Evolutionary conservation across 2,888 invertebrate species (phyloP).

Genomic region (Panopea generosa): DNA sequence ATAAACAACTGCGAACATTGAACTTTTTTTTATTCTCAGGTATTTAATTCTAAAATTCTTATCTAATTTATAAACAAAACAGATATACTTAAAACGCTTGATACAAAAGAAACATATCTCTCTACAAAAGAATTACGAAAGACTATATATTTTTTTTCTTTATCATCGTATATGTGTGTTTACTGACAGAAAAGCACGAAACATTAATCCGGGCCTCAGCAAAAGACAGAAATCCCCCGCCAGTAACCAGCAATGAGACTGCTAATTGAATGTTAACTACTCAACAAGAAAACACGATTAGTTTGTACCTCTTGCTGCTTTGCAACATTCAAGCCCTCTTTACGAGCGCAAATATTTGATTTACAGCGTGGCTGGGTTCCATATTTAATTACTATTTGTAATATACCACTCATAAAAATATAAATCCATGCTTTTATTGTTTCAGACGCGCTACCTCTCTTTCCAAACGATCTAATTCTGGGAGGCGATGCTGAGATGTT

Average conservation of each 20-base stretch:
- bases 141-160: too few relatives aligned
- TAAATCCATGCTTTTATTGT: not conserved
- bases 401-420: constrained; percentile 24
- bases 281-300: constrained; percentile 46
- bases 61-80: too few relatives aligned
- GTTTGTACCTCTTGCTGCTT: constrained; percentile 27
- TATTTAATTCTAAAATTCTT: too few relatives aligned
- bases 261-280: constrained; percentile 62
- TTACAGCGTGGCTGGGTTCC: constrained; percentile 35
- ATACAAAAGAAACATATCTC: too few relatives aligned
- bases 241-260: constrained; percentile 29
- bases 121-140: too few relatives aligned
- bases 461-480: not conserved
- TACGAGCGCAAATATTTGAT: constrained; percentile 31
- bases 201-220: constrained; percentile 34
- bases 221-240: constrained; percentile 21
- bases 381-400: constrained; percentile 29
- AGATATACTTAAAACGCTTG: too few relatives aligned
- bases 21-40: too few relatives aligned
- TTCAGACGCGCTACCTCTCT: not conserved
- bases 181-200: too few relatives aligned
- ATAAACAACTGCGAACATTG: too few relatives aligned
- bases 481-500: not conserved
- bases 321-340: constrained; percentile 12
- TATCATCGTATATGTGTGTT: too few relatives aligned